These are phyloP conservation scores for Cyclophora albipunctata DNA, from an alignment of 2,888 invertebrate species.

Conservation along the genomic window DNA sequence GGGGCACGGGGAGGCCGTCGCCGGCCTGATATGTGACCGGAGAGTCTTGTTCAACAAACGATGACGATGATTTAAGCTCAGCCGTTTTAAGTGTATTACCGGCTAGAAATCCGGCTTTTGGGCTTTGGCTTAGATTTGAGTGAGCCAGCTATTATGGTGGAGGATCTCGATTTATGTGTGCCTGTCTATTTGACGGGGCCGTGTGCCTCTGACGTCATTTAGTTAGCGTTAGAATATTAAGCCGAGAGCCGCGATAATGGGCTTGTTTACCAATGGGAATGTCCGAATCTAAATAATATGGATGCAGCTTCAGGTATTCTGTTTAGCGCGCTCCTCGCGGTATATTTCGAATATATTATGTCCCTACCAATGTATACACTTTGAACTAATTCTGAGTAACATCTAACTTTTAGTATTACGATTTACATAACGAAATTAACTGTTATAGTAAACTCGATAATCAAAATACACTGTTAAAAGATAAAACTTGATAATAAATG, in stretches of 20 bases:
- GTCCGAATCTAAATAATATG: neutral
- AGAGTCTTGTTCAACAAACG: slow-evolving; percentile 76
- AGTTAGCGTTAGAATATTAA: slow-evolving; percentile 18
- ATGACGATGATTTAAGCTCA: slow-evolving; percentile 75
- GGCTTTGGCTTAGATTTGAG: slow-evolving; percentile 67
- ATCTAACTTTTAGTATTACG: too few species aligned
- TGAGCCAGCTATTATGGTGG: slow-evolving; percentile 60
- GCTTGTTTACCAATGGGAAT: slow-evolving; percentile 3
- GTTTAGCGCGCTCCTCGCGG: too few species aligned
- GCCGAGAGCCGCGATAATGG: slow-evolving; percentile 12
- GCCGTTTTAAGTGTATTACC: slow-evolving; percentile 75
- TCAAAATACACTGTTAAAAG: too few species aligned
- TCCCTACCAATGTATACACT: too few species aligned
- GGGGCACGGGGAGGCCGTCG: slow-evolving; percentile 38
- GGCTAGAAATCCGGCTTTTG: slow-evolving; percentile 70
- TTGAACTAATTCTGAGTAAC: too few species aligned
- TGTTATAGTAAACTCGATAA: too few species aligned
- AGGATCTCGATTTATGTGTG: slow-evolving; percentile 62
- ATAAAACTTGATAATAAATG: too few species aligned
- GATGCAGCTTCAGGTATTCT: too few species aligned
- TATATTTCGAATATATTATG: too few species aligned
- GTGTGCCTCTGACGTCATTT: slow-evolving; percentile 24
- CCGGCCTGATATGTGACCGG: slow-evolving; percentile 72
- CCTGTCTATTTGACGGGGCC: slow-evolving; percentile 37
- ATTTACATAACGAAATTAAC: too few species aligned